Conservation (phyloP, 2,888 invertebrate genomes). For the Matsumyia berberina region DNA sequence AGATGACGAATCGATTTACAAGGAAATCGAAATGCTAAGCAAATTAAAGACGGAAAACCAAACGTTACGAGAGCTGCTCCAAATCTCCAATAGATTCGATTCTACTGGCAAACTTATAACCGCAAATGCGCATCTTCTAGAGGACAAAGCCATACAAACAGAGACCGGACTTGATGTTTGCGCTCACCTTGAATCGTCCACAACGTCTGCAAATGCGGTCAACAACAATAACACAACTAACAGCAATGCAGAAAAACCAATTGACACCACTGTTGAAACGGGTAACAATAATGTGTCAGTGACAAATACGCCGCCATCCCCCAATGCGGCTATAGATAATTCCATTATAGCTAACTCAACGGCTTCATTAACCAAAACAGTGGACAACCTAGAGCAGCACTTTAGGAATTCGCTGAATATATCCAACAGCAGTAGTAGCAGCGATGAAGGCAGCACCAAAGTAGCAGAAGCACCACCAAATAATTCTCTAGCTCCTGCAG, state of each 20-base stretch:
- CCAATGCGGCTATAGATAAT: constrained; percentile 55
- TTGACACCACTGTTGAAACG: constrained; percentile 25
- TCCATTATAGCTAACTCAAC: constrained; percentile 52
- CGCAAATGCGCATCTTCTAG: constrained; percentile 85
- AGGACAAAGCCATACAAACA: constrained; percentile 91
- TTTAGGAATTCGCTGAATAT: constrained; percentile 65
- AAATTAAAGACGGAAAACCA: constrained; percentile 94
- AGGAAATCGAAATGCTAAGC: constrained; percentile 91
- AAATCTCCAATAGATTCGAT: constrained; percentile 91
- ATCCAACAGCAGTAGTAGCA: constrained; percentile 61
- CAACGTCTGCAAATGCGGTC: constrained; percentile 75
- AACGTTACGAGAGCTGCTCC: constrained; percentile 93
- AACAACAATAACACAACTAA: constrained; percentile 59
- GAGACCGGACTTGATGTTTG: constrained; percentile 83
- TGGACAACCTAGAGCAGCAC: constrained; percentile 56
- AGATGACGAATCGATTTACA: constrained; percentile 91
- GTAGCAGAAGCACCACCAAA: constrained; percentile 55
- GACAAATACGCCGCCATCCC: constrained; percentile 61
- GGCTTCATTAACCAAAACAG: constrained; percentile 17
- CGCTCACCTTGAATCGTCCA: constrained; percentile 72
- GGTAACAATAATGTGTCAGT: constrained; percentile 59
- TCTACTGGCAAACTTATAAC: constrained; percentile 84
- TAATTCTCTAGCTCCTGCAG: constrained; percentile 26
- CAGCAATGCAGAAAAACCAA: constrained; percentile 4
- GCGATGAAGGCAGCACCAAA: constrained; percentile 49